Conservation (phyloP, 2,888 invertebrate species). For the Luperina testacea region DNA sequence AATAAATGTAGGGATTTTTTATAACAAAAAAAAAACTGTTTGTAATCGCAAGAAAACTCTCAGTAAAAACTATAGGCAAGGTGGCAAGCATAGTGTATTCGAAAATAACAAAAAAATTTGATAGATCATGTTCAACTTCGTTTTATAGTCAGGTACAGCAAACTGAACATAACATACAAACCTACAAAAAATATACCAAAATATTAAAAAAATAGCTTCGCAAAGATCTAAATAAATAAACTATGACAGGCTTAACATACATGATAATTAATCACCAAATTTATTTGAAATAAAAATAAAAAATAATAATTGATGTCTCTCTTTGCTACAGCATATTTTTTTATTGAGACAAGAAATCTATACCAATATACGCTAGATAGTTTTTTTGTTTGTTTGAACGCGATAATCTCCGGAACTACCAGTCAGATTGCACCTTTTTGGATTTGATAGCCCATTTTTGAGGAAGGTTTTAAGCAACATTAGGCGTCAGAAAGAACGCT, state of each 20-base stretch:
- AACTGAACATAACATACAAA: not conserved
- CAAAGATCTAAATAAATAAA: not conserved
- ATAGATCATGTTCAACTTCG: not conserved
- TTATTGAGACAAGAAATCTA: not conserved
- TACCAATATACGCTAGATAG: not conserved
- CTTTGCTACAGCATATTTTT: not conserved
- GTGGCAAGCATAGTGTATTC: not conserved
- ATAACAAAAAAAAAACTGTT: not conserved
- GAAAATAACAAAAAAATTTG: not conserved
- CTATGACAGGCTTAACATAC: not conserved
- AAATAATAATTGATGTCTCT: not conserved
- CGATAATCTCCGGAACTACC: not conserved
- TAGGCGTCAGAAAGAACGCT: not conserved
- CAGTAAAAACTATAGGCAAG: not conserved
- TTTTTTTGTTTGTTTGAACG: not conserved
- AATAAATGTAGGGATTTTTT: not conserved
- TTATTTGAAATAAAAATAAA: too few species aligned
- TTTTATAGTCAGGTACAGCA: not conserved
- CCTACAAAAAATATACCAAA: not conserved
- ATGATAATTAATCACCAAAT: not conserved
- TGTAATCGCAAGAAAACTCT: not conserved
- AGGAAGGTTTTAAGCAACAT: not conserved
- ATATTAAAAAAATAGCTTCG: not conserved
- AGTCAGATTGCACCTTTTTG: not conserved
- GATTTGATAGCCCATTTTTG: not conserved